Evolutionary conservation across 2,888 invertebrate genomes (phyloP).

Genomic region (Apamea sordens): DNA sequence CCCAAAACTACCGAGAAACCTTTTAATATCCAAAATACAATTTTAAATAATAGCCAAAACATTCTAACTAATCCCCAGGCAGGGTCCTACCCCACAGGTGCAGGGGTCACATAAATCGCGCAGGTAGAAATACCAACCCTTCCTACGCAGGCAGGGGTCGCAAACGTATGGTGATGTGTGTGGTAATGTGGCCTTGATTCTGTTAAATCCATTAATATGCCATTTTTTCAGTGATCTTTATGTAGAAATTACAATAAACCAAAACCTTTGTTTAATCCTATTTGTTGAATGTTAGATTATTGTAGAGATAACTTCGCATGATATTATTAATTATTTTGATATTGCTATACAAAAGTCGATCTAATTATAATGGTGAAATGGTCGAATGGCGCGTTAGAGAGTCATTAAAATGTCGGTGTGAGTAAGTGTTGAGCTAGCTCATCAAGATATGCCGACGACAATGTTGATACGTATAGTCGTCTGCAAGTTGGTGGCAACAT

Average conservation of each 20-base stretch:
- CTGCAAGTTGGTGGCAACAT: neutral
- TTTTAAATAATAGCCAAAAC: slow-evolving; percentile 44
- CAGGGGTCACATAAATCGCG: slow-evolving; percentile 74
- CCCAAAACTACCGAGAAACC: slow-evolving; percentile 14
- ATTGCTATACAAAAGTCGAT: neutral
- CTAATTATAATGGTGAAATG: neutral
- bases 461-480: neutral
- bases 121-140: slow-evolving; percentile 82
- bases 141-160: slow-evolving; percentile 58
- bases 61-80: slow-evolving; percentile 22
- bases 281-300: neutral
- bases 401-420: neutral
- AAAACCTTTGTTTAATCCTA: neutral
- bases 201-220: neutral
- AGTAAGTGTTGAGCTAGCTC: neutral
- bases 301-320: neutral
- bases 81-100: slow-evolving; percentile 72
- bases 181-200: neutral
- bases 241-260: neutral
- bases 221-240: neutral
- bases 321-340: neutral
- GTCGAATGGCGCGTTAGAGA: neutral
- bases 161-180: slow-evolving; percentile 27
- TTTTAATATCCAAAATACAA: slow-evolving; percentile 33
- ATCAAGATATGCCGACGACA: neutral